A percentile compares a stretch with the other conserved stretches of the same genome.
Evolutionary conservation across 1,140 invertebrate species (phyloP).

Genomic region (Hyphantria cunea): DNA sequence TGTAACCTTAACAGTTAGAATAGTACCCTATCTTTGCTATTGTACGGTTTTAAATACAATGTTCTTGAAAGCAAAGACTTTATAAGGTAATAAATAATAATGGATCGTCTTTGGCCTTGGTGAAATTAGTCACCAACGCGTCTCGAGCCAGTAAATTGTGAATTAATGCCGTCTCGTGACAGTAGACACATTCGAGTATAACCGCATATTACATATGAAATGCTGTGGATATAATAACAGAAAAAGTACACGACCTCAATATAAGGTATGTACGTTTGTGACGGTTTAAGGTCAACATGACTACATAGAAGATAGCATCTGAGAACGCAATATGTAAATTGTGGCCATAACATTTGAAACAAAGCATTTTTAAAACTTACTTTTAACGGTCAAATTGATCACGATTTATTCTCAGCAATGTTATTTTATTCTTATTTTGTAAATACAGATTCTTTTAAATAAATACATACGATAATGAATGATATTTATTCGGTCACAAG

Average conservation of each 20-base stretch:
- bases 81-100: constrained; percentile 79
- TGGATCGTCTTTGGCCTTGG: constrained; percentile 76
- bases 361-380: not conserved
- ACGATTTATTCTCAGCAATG: no score
- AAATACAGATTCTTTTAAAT: no score
- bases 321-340: constrained; percentile 5
- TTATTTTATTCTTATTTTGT: no score
- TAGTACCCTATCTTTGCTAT: constrained; percentile 34
- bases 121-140: constrained; percentile 69
- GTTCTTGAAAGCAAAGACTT: constrained; percentile 52
- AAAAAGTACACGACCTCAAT: constrained; percentile 19
- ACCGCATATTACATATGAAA: constrained; percentile 23
- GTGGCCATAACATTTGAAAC: constrained; percentile 3
- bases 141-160: constrained; percentile 64
- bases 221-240: constrained; percentile 10
- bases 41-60: constrained; percentile 44
- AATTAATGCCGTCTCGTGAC: constrained; percentile 50
- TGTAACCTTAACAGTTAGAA: constrained; percentile 34
- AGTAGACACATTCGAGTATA: constrained; percentile 22
- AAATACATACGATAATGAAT: no score
- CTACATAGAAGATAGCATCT: constrained; percentile 1
- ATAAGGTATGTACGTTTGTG: not conserved
- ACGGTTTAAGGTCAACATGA: constrained; percentile 1
- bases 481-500: no score
- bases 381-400: no score